phyloP scores from a whole-genome alignment of 1,140 invertebrate genomes.

The Plectrocnemia conspersa region DNA sequence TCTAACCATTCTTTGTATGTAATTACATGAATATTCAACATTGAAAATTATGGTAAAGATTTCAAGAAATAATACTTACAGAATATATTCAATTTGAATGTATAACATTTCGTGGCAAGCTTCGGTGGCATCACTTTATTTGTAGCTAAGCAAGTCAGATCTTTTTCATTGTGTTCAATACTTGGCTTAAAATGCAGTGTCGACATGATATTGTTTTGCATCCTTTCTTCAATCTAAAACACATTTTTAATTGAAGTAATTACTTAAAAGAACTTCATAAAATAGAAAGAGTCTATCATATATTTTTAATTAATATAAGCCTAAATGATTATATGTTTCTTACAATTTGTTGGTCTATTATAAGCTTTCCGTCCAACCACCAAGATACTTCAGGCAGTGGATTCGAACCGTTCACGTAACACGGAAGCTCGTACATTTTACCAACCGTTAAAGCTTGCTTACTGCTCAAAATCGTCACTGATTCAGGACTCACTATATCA shows the following conservation, averaged over 20 bases:
- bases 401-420: slow-evolving; percentile 71
- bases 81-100: slow-evolving; percentile 76
- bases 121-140: slow-evolving; percentile 64
- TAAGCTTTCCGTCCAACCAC: slow-evolving; percentile 66
- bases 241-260: not conserved
- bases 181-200: slow-evolving; percentile 69
- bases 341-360: slow-evolving; percentile 32
- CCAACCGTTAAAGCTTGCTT: slow-evolving; percentile 74
- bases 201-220: slow-evolving; percentile 57
- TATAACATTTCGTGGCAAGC: slow-evolving; percentile 67
- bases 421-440: slow-evolving; percentile 67
- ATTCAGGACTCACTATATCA: slow-evolving; percentile 67
- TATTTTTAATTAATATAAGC: not conserved
- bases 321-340: not conserved
- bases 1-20: no score
- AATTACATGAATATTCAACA: no score
- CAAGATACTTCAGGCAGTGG: slow-evolving; percentile 74
- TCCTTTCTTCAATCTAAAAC: slow-evolving; percentile 27
- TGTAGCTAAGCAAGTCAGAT: slow-evolving; percentile 75
- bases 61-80: slow-evolving; percentile 70
- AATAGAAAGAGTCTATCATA: no score
- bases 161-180: slow-evolving; percentile 69
- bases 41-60: no score
- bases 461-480: slow-evolving; percentile 68
- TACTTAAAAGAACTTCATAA: no score